Evolutionary conservation across 2,113 vertebrate species (phyloP).

Genomic region (Aythya baeri): DNA sequence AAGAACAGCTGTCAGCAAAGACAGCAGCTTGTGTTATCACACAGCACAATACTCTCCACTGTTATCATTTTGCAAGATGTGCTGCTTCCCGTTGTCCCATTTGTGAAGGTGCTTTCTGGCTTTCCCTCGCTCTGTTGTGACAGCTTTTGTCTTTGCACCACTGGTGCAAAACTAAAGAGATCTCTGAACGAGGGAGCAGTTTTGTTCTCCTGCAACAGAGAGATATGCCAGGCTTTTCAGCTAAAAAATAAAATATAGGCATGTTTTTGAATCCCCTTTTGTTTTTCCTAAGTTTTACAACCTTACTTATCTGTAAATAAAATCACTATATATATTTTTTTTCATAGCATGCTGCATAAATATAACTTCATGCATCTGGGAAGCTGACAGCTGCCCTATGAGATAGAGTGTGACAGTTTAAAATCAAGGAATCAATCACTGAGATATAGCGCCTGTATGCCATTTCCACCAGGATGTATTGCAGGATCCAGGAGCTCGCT

Average conservation of each 20-base stretch:
- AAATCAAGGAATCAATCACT: conserved; percentile 80
- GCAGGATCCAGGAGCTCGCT: conserved; percentile 74
- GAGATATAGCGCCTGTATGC: conserved; percentile 67
- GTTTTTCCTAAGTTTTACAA: conserved; percentile 70
- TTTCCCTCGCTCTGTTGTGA: conserved; percentile 18
- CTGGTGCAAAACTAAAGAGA: conserved; percentile 47
- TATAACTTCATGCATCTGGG: conserved; percentile 76
- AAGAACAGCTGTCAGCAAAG: conserved; percentile 19
- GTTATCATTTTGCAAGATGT: conserved; percentile 4
- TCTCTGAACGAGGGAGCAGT: conserved; percentile 14
- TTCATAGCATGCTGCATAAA: conserved; percentile 75
- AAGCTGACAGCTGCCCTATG: conserved; percentile 79
- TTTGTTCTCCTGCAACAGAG: conserved; percentile 47
- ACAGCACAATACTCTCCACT: not conserved
- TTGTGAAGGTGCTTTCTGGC: conserved; percentile 34
- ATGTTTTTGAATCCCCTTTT: conserved; percentile 61
- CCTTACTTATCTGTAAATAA: conserved; percentile 78
- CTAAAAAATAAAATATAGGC: conserved; percentile 64
- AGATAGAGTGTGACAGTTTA: conserved; percentile 77
- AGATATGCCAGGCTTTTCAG: conserved; percentile 56
- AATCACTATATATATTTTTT: conserved; percentile 34
- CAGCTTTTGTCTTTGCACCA: conserved; percentile 59
- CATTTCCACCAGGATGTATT: conserved; percentile 64
- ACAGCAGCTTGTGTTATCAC: not conserved
- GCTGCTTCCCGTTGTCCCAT: conserved; percentile 2